Evolutionary conservation across 2,888 invertebrate species (phyloP).

Genomic region (Argyresthia albistria): DNA sequence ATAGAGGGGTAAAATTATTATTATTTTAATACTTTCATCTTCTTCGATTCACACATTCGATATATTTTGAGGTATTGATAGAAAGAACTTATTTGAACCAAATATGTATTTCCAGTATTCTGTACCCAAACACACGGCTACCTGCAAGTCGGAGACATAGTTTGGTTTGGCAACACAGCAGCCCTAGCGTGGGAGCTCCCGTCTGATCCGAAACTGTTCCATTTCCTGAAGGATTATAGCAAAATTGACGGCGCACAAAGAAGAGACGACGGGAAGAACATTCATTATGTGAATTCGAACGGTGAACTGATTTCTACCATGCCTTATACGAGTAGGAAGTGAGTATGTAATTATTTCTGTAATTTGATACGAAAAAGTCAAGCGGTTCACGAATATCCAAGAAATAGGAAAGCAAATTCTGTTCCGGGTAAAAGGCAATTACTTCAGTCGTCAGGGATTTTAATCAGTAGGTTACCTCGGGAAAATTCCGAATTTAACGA

Average conservation of each 20-base stretch:
- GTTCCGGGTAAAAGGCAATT: too few relatives aligned
- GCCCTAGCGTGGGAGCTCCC: constrained; percentile 86
- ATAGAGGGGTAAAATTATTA: too few relatives aligned
- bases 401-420: too few relatives aligned
- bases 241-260: constrained; percentile 19
- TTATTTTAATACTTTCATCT: too few relatives aligned
- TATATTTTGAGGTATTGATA: too few relatives aligned
- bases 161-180: constrained; percentile 81
- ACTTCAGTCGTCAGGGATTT: too few relatives aligned
- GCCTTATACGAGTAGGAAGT: constrained; percentile 39
- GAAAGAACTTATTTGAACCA: background rate
- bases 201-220: constrained; percentile 56
- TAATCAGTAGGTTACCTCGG: too few relatives aligned
- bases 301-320: constrained; percentile 43
- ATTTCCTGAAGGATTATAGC: constrained; percentile 30
- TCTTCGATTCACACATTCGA: too few relatives aligned
- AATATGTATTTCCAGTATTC: constrained; percentile 57
- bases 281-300: constrained; percentile 43
- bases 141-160: constrained; percentile 69
- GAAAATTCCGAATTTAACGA: too few relatives aligned
- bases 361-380: too few relatives aligned
- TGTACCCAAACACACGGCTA: constrained; percentile 76
- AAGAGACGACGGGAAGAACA: constrained; percentile 33
- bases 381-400: too few relatives aligned
- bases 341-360: too few relatives aligned